These are phyloP conservation scores for Noctua janthe DNA, from an alignment of 2,888 invertebrate species.

Conservation along the genomic window DNA sequence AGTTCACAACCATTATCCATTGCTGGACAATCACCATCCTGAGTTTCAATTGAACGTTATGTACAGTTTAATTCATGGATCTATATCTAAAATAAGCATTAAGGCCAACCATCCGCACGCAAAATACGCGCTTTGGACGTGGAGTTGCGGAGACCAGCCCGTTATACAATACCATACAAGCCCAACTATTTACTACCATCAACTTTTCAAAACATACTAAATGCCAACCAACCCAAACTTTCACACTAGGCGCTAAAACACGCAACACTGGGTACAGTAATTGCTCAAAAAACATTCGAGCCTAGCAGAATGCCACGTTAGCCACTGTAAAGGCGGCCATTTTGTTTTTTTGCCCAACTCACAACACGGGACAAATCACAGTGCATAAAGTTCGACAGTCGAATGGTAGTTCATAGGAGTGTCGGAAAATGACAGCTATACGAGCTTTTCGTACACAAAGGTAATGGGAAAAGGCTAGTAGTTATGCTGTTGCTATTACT, in stretches of 20 bases:
- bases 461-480: conserved; percentile 26
- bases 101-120: neutral
- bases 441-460: conserved; percentile 27
- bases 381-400: conserved; percentile 38
- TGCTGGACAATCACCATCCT: neutral
- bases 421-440: conserved; percentile 41
- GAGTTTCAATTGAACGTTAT: neutral
- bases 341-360: conserved; percentile 30
- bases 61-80: neutral
- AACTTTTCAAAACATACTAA: neutral
- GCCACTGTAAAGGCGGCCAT: conserved; percentile 20
- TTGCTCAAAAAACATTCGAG: conserved; percentile 32
- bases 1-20: neutral
- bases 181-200: neutral
- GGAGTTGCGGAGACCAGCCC: too few species aligned
- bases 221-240: neutral
- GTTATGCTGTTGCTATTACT: conserved; percentile 24
- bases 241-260: conserved; percentile 45
- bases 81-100: neutral
- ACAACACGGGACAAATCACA: conserved; percentile 52
- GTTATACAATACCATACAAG: too few species aligned
- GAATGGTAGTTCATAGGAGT: conserved; percentile 29
- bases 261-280: conserved; percentile 25
- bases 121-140: too few species aligned
- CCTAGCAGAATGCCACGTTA: conserved; percentile 3